Evolutionary conservation across 2,113 vertebrate genomes (phyloP).

Genomic region (Ginglymostoma cirratum): DNA sequence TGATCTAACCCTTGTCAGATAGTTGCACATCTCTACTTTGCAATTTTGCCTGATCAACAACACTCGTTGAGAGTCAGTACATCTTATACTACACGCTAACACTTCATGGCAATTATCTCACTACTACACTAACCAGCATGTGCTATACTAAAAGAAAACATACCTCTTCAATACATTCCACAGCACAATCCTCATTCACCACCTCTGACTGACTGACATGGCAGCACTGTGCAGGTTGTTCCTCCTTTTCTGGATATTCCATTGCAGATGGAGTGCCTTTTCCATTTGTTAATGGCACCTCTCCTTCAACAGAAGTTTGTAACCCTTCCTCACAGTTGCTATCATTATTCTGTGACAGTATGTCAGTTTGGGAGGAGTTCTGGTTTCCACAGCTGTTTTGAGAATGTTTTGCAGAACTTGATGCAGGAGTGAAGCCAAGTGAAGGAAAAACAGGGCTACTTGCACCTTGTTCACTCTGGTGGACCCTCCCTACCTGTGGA

Average conservation of each 20-base stretch:
- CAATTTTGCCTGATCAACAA: background rate
- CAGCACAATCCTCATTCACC: background rate
- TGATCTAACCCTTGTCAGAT: background rate
- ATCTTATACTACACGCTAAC: background rate
- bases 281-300: background rate
- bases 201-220: background rate
- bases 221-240: background rate
- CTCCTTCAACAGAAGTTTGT: background rate
- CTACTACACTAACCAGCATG: background rate
- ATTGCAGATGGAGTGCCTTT: background rate
- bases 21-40: background rate
- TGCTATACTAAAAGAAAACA: background rate
- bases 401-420: background rate
- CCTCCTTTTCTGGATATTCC: background rate
- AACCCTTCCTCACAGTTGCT: background rate
- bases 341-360: background rate
- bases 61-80: background rate
- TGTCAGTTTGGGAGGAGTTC: background rate
- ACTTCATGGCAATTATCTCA: background rate
- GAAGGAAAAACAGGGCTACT: conserved; percentile 39
- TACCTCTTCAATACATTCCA: conserved; percentile 30
- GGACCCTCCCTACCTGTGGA: conserved; percentile 32
- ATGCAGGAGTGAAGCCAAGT: conserved; percentile 41
- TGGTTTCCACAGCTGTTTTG: background rate
- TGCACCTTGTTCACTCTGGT: background rate